Conservation (phyloP, 2,888 invertebrate genomes). For the Heteromurus nitidus region DNA sequence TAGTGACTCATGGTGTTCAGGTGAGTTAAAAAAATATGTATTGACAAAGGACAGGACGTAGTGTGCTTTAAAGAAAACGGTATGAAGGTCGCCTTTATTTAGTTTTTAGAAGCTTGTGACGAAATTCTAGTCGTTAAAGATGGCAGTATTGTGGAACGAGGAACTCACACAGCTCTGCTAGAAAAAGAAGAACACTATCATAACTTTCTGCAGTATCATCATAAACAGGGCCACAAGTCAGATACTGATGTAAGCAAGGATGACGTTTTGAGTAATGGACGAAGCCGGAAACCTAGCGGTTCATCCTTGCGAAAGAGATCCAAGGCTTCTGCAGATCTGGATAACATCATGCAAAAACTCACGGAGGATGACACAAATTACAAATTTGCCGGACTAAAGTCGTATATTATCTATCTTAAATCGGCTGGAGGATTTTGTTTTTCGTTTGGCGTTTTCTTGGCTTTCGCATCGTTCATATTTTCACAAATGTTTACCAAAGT, state of each 20-base stretch:
- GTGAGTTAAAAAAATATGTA: slow-evolving; percentile 69
- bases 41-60: no score
- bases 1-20: slow-evolving; percentile 76
- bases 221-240: slow-evolving; percentile 5
- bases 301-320: slow-evolving; percentile 36
- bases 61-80: no score
- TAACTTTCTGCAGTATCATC: slow-evolving; percentile 73
- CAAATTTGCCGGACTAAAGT: slow-evolving; percentile 63
- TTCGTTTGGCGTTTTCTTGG: slow-evolving; percentile 74
- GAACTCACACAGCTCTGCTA: slow-evolving; percentile 76
- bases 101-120: slow-evolving; percentile 78
- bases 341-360: slow-evolving; percentile 57
- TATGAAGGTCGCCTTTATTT: no score
- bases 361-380: slow-evolving; percentile 62
- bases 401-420: slow-evolving; percentile 75
- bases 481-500: slow-evolving; percentile 74
- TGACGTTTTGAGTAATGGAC: neutral
- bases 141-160: slow-evolving; percentile 77
- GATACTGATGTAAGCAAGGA: slow-evolving; percentile 7
- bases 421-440: slow-evolving; percentile 76
- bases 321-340: slow-evolving; percentile 51
- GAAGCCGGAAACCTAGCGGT: slow-evolving; percentile 37
- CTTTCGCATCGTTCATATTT: slow-evolving; percentile 76
- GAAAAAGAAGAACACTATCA: slow-evolving; percentile 75
- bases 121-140: slow-evolving; percentile 77